Base-by-base conservation (phyloP, 1,140 invertebrate genomes). In the Dryas iulia region DNA sequence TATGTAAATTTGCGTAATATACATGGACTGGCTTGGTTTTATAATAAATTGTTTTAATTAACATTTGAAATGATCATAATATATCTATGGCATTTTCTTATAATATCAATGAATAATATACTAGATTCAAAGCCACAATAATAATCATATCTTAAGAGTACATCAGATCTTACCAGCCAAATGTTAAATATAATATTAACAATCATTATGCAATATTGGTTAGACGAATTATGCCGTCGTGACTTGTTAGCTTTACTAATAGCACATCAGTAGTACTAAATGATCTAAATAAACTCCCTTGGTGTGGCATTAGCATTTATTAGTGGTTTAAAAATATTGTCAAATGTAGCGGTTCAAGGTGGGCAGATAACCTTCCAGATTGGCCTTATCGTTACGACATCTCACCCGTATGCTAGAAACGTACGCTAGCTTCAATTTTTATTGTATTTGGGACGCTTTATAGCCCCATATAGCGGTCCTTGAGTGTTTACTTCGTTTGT, bases 331-430 rank as follows among this genome's bases (percentile, higher is more conserved):
- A 69, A 83, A 81, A 81, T 83, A 82, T 77, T 77, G 74, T 82
- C 74, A 86, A 87, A 86, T 80, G 52, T 79, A 71, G 66, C 72
- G 71, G 84, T 87, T 87, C 82, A 88, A 86, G 86, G 84, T 60
- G 61, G 65, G 56, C 47, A 73, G 81, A 85, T 86, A 82, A 83
- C 87, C 86, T 90, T 78, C 73, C 65, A 66, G 86, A 82, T 85
- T 82, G 78, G 77, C 77, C 78, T 83, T 88, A 89, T 86, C 83
- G 59, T 77, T 53, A 62, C 70, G 28, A 59, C 77, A 83, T 86
- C 79, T 73, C 68, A 64, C 76, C 74, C 74, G 77, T 82, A 83
- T 78, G 72, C 76, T 73, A 68, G 57, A 73, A 76, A 72, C 77
- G 77, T 74, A 73, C 31, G 66, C 53, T 23, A 77, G 69, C 71